Base-by-base conservation (phyloP, 2,797 vertebrate genomes). In the Yasuhikotakia modesta region DNA sequence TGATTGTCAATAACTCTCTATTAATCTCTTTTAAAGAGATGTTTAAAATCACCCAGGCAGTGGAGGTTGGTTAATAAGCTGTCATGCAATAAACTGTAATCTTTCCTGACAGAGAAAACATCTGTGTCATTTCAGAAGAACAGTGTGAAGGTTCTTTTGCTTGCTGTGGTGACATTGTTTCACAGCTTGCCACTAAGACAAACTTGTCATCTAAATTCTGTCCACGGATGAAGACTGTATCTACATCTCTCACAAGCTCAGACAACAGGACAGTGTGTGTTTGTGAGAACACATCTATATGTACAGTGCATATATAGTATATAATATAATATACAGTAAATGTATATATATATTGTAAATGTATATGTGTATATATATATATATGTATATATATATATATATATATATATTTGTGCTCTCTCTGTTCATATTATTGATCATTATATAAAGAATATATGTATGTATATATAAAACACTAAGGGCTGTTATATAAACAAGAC, bases 81-180 rank as follows among this genome's bases (percentile, higher is more conserved):
- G 82, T 83, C 79, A 75, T 63, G 66, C 46, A 57, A 85, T 82
- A 71, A 84, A 79, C 81, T 74, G 63, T 82, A 81, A 76, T 70
- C 82, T 80, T 69, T 58, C 79, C 77, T 73, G 83, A 84, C 76
- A 79, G 69, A 75, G 65, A 79, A 85, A 84, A 80, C 84, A 81
- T 79, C 82, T 82, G 84, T 79, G 82, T 74, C 72, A 77, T 80
- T 82, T 79, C 75, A 70, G 76, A 85, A 76, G 69, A 79, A 80
- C 82, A 73, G 67, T 52, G 35, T 82, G 78, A 84, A 78, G 69
- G 80, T 80, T 63, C 72, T 70, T 64, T 63, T 24, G 10, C 64
- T 70, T 14, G 75, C 82, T 11, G 17, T 73, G 70, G 74, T 19
- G 58, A 72, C 70, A 70, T 76, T 79, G 67, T 80, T 78, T 80